Base-by-base conservation (phyloP, 1,140 invertebrate genomes). In the Listronotus bonariensis region DNA sequence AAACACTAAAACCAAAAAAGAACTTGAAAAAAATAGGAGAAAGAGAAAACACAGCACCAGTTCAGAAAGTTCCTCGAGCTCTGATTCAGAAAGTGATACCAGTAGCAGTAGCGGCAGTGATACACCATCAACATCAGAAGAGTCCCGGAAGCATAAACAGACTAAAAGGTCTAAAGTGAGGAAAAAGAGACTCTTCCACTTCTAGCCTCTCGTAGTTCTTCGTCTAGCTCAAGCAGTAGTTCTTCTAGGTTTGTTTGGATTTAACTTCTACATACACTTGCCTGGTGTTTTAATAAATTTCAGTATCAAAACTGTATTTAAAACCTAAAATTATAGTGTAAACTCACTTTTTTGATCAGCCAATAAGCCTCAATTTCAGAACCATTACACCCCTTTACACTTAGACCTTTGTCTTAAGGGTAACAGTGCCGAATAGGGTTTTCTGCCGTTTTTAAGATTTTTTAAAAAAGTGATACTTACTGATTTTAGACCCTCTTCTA, bases 31-130 rank as follows among this genome's bases (percentile, higher is more conserved):
- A 32, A 62, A 53, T 45, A 49, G 31, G 14, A 62, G 59, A 36
- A 53, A 53, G 52, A 45, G 43, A 41, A 59, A 59, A 59, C 31
- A 49, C 31, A 59, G 45, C 15, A 59, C 43, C 6, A 59, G 56
- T 18, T 59, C 56, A 15, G 56, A 59, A 32, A 56, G n/a, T 42
- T 62, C 59, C 32, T 42, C 59, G n/a, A 59, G 46, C 17, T 62
- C 49, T 14, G 54, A 58, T 15, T 65, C 62, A 6, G 57, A 59
- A 49, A 66, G 64, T 20, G 57, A 52, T 41, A 52, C 54, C n/a
- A 51, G 38, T 42, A 51, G 32, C 17, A 67, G 51, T 42, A 51
- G 31, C 17, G 62, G 51, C 26, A 61, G 51, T 7, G 52, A 43
- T 7, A 51, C 17, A 12, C 52, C 26, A 38, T 53, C 58, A 10